Evolutionary conservation across 2,797 vertebrate species (phyloP), one percentile per base, ranked within the genome.

Genomic region (Myotis daubentonii): DNA sequence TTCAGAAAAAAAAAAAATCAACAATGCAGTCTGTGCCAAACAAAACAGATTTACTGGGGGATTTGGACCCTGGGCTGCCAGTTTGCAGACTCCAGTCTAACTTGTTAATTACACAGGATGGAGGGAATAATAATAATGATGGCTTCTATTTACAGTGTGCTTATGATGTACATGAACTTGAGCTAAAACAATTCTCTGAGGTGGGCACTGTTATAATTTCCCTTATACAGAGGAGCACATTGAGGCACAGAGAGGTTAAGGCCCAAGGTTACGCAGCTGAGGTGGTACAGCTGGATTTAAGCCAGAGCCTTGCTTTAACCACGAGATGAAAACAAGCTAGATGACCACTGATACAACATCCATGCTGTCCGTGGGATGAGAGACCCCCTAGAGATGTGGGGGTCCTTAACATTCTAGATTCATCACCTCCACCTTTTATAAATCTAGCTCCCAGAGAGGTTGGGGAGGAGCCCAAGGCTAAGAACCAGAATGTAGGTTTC

Each of bases 11-110:
- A 92, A 87, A 19, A 66, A 33, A 19, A 78, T 89, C 47, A 89
- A 93, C 76, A 87, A 75, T 30, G 33, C 3, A 79, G 33, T 74
- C 76, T 80, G 93, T 92, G 95, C 97, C 90, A 95, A 95, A 92
- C 53, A 91, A 96, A 94, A 95, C 92, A 94, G 80, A 96, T 76
- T 93, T 80, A 70, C 79, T 89, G 81, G 87, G 68, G 84, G 80
- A 81, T 91, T 74, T 94, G 94, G 88, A 88, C 89, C 57, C 66
- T 70, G 51, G 96, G 86, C 76, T 90, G 53, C 75, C 95, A 94
- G 94, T 93, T 86, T 95, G 87, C 96, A 94, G 94, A 96, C 95
- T 91, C 38, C 2, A 38, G 87, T 53, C 72, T 82, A 51, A 87
- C 51, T 90, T 95, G 89, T 93, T 91, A 95, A 97, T 94, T 91